Base-by-base conservation (phyloP, 2,888 invertebrate genomes). In the Sphinx pinastri region DNA sequence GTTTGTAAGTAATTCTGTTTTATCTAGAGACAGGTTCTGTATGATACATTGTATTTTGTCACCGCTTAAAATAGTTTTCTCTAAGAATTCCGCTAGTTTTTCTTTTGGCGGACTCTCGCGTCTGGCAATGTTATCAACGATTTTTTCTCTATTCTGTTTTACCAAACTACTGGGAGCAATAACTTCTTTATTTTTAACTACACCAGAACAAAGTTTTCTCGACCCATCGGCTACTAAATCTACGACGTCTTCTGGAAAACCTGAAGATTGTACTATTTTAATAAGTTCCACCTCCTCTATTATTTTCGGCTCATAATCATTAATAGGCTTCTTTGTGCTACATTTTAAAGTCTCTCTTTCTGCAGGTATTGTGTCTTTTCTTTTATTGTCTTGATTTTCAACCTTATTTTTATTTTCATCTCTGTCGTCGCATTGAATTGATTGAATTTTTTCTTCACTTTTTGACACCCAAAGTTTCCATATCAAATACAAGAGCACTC, bases 61-160 rank as follows among this genome's bases (percentile, higher is more conserved):
- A 82, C 92, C 89, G 73, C 89, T 88, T 68, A 93, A 88, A 81
- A 93, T 85, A 73, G 92, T 92, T 84, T 93, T 93, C 77, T 93
- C 93, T 51, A 93, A 79, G 77, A 92, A 94, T 78, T 92, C 90
- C 10, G 91, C 84, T 70, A 94, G 83, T 74, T 87, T 87, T 78
- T 93, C 93, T 84, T 91, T 93, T 45, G 93, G 93, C 60, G 93
- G 93, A 78, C 93, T 93, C 54, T 91, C 90, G 12, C 92, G 85
- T 81, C 89, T 89, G 14, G 74, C 60, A 31, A 73, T 69, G 70
- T 81, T 84, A 75, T 81, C 81, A 19, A 73, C 74, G 19, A 78
- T 69, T 71, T 84, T 84, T 74, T 83, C 81, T 63, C 79, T 80
- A 71, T 78, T 84, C 76, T 84, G 78, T 74, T 84, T 84, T 67